A percentile compares a stretch with the other conserved stretches of the same genome.
phyloP scores from a whole-genome alignment of 2,113 vertebrate genomes.

The Columbina picui region DNA sequence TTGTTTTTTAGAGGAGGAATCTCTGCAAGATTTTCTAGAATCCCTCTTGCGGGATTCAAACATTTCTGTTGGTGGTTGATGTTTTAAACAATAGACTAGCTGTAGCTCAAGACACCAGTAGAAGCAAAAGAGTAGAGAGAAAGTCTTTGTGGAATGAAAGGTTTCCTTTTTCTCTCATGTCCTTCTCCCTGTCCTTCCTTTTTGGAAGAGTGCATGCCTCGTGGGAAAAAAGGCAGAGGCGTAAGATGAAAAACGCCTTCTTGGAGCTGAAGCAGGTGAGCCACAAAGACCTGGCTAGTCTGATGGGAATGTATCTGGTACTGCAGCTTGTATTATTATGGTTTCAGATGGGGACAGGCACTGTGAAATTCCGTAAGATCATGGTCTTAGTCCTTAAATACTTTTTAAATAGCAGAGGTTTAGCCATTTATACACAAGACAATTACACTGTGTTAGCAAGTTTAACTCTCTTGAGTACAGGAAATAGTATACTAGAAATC shows the following conservation, averaged over 20 bases:
- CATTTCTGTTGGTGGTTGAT: background rate
- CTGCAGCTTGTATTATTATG: background rate
- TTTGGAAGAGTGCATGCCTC: background rate
- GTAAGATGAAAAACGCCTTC: background rate
- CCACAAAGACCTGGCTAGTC: background rate
- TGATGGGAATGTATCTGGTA: background rate
- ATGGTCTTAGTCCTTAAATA: background rate
- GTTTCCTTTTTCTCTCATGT: background rate
- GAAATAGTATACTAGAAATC: background rate
- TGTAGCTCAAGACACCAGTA: background rate
- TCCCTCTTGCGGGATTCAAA: background rate
- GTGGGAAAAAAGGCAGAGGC: background rate
- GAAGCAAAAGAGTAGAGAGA: background rate
- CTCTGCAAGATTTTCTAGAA: background rate
- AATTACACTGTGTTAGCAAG: background rate
- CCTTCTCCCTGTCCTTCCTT: no score
- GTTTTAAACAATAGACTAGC: background rate
- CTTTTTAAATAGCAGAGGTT: background rate
- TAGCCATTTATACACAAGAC: background rate
- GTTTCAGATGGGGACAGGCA: background rate
- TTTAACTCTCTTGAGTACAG: background rate
- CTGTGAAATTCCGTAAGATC: background rate
- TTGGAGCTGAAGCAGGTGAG: background rate
- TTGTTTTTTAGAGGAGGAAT: background rate
- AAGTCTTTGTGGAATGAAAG: background rate